These are phyloP conservation scores for Myxocyprinus asiaticus DNA, from an alignment of 2,113 vertebrate species.

Conservation along the genomic window DNA sequence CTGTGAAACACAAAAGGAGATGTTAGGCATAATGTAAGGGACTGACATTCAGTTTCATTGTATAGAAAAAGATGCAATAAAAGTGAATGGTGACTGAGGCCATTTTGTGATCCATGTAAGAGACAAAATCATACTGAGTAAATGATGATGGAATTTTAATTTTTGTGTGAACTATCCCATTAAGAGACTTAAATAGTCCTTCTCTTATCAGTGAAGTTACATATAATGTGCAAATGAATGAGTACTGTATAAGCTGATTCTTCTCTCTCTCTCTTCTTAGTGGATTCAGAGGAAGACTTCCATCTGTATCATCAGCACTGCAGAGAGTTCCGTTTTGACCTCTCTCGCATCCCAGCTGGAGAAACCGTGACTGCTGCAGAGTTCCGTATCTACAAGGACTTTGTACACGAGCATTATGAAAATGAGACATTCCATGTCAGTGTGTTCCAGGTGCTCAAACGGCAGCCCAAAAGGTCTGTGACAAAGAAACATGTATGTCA, in stretches of 20 bases:
- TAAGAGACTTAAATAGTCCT: too few species aligned
- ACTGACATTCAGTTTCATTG: too few species aligned
- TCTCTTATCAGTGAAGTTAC: too few species aligned
- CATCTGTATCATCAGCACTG: constrained; percentile 81
- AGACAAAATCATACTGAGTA: too few species aligned
- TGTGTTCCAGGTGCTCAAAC: constrained; percentile 89
- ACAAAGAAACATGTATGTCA: not conserved
- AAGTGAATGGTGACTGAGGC: too few species aligned
- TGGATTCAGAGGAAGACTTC: constrained; percentile 81
- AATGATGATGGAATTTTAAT: too few species aligned
- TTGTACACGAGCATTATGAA: constrained; percentile 79
- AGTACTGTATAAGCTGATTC: not conserved
- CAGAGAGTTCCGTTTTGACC: constrained; percentile 89
- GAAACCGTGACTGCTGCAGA: constrained; percentile 91
- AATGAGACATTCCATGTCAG: constrained; percentile 90
- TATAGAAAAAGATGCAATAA: too few species aligned
- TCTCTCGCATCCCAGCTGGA: constrained; percentile 90
- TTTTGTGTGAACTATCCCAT: too few species aligned
- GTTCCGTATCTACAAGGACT: constrained; percentile 93
- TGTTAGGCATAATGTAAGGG: too few species aligned
- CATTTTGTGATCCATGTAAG: too few species aligned
- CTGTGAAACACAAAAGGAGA: too few species aligned
- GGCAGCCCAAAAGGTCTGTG: constrained; percentile 80
- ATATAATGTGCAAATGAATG: not conserved
- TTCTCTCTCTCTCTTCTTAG: constrained; percentile 61